Conservation (phyloP, 2,888 invertebrate species). For the Caenorhabditis drosophilae region DNA sequence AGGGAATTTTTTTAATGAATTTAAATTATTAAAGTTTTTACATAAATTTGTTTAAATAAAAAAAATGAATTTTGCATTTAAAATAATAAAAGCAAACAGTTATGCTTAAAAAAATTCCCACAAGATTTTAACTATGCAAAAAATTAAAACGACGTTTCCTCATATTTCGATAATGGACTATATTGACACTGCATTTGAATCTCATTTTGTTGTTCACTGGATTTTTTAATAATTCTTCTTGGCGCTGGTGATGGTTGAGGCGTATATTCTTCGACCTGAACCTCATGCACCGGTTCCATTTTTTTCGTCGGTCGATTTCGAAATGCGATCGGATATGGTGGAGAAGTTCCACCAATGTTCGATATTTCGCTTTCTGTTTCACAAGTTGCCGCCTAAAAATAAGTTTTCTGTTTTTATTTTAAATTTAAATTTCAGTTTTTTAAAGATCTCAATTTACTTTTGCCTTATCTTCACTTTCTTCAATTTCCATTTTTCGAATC, state of each 20-base stretch:
- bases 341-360: constrained; percentile 29
- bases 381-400: constrained; percentile 10
- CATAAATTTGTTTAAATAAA: no score
- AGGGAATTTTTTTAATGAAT: no score
- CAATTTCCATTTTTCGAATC: constrained; percentile 29
- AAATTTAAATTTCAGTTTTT: constrained; percentile 5
- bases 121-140: no score
- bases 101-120: no score
- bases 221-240: no score
- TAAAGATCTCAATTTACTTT: neutral
- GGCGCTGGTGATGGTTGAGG: constrained; percentile 36
- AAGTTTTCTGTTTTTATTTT: constrained; percentile 1
- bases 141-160: neutral
- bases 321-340: constrained; percentile 30
- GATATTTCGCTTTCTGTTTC: constrained; percentile 39
- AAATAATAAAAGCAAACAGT: no score
- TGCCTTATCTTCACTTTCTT: constrained; percentile 1
- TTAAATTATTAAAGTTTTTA: no score
- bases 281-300: constrained; percentile 22
- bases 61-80: no score
- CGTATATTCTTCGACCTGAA: constrained; percentile 27
- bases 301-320: constrained; percentile 28
- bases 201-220: no score
- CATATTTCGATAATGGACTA: no score
- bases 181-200: no score